Conservation (phyloP, 1,140 invertebrate species). For the Heterodera carotae region DNA sequence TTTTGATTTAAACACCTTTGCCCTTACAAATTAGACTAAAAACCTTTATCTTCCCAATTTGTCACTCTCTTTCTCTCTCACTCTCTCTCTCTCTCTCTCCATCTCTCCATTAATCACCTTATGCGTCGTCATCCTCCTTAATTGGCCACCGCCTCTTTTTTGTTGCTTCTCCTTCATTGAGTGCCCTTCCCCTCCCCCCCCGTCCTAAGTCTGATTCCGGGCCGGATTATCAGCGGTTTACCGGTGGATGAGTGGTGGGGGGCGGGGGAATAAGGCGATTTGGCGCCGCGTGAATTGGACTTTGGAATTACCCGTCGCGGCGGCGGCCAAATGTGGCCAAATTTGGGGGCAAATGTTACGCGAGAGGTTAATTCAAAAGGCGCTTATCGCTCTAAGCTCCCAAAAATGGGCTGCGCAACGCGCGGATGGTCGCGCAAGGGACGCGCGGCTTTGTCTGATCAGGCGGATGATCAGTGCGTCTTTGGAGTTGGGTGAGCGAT, state of each 20-base stretch:
- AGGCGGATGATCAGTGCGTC: not conserved
- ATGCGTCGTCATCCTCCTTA: too few relatives aligned
- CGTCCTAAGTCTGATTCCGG: constrained; percentile 3
- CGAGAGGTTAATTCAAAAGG: too few relatives aligned
- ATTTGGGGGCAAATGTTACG: not conserved
- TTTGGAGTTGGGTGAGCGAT: too few relatives aligned
- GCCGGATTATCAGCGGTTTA: constrained; percentile 19
- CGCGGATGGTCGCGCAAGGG: too few relatives aligned
- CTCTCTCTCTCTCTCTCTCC: too few relatives aligned
- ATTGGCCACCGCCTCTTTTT: not conserved
- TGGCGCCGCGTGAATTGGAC: constrained; percentile 11
- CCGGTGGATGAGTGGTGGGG: not conserved
- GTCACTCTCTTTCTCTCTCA: too few relatives aligned
- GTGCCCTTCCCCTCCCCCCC: not conserved
- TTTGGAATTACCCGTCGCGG: constrained; percentile 14
- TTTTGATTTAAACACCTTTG: too few relatives aligned
- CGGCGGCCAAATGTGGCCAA: not conserved
- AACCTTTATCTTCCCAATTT: too few relatives aligned
- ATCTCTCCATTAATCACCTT: too few relatives aligned
- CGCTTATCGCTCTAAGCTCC: too few relatives aligned
- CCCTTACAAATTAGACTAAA: too few relatives aligned
- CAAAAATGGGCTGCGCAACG: too few relatives aligned
- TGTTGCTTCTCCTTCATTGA: not conserved
- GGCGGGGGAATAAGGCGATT: constrained; percentile 5
- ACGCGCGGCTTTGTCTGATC: not conserved